Percentiles rank a stretch among this genome's conserved stretches.
phyloP scores from a whole-genome alignment of 2,113 vertebrate genomes.

The Mesembrinibis cayennensis region DNA sequence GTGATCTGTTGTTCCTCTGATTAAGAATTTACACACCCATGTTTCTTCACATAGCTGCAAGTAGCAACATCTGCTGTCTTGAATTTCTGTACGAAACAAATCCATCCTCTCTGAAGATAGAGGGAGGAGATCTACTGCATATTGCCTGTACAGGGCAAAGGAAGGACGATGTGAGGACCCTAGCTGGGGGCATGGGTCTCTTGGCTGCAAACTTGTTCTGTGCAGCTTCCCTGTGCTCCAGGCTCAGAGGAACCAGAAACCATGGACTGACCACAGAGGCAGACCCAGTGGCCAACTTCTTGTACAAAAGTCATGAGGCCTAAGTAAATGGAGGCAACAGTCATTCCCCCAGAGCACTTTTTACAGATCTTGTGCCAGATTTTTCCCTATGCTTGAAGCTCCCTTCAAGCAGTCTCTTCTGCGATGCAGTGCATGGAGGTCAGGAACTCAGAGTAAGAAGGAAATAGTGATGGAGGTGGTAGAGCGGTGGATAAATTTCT shows the following conservation, averaged over 20 bases:
- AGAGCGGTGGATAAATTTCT: background rate
- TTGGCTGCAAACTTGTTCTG: background rate
- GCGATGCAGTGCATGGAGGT: background rate
- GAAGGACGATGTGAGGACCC: background rate
- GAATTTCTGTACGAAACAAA: background rate
- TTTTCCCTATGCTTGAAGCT: background rate
- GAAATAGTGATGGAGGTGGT: background rate
- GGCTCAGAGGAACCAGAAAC: background rate
- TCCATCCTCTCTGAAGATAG: background rate
- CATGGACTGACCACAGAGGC: background rate
- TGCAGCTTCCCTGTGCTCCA: background rate
- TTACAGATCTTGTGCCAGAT: background rate
- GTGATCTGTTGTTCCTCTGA: background rate
- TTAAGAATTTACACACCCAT: background rate
- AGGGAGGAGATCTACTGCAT: background rate
- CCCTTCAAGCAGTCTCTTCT: background rate
- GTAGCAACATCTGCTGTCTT: background rate
- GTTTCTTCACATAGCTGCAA: background rate
- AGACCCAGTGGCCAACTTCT: background rate
- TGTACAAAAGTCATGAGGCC: background rate
- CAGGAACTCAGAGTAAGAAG: background rate
- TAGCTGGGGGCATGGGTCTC: fast-evolving
- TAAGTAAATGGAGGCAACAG: background rate
- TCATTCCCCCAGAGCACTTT: background rate
- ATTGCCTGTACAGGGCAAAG: background rate